A percentile compares a stretch with the other conserved stretches of the same genome.
phyloP scores from a whole-genome alignment of 2,888 invertebrate species.

The Palloptera scutellata region DNA sequence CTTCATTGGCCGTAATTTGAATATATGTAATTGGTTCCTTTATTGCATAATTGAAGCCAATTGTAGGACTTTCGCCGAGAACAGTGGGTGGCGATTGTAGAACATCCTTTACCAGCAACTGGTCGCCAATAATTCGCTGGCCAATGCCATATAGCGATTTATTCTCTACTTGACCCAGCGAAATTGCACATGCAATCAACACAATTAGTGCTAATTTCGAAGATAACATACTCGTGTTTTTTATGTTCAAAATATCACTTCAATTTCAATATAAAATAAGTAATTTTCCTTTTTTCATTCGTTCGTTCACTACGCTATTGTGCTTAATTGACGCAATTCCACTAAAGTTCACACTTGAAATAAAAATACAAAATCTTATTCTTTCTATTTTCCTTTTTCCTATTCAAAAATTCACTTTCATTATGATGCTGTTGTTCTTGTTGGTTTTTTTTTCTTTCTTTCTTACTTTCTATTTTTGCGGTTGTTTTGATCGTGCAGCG shows the following conservation, averaged over 20 bases:
- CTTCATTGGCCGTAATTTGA: conserved; percentile 55
- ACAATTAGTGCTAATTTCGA: conserved; percentile 32
- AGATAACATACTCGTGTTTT: conserved; percentile 17
- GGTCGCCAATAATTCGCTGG: conserved; percentile 46
- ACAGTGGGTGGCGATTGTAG: conserved; percentile 48
- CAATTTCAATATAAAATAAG: too few relatives aligned
- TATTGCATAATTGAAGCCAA: conserved; percentile 53
- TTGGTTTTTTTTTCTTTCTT: too few relatives aligned
- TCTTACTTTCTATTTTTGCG: too few relatives aligned
- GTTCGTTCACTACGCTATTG: too few relatives aligned
- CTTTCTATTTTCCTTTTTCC: too few relatives aligned
- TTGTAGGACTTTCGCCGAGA: conserved; percentile 44
- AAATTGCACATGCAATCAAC: conserved; percentile 19
- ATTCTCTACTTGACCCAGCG: conserved; percentile 34
- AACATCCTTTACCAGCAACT: conserved; percentile 55
- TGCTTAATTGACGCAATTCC: too few relatives aligned
- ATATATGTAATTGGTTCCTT: conserved; percentile 54
- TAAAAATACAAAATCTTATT: too few relatives aligned
- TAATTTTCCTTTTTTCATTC: too few relatives aligned
- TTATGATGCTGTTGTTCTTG: too few relatives aligned
- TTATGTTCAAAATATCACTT: not conserved
- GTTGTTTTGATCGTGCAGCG: too few relatives aligned
- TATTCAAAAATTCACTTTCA: too few relatives aligned
- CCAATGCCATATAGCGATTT: conserved; percentile 43
- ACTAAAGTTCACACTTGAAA: too few relatives aligned